Evolutionary conservation across 2,888 invertebrate genomes (phyloP), one percentile per base, ranked within the genome.

Genomic region (Drosophila koepferae): DNA sequence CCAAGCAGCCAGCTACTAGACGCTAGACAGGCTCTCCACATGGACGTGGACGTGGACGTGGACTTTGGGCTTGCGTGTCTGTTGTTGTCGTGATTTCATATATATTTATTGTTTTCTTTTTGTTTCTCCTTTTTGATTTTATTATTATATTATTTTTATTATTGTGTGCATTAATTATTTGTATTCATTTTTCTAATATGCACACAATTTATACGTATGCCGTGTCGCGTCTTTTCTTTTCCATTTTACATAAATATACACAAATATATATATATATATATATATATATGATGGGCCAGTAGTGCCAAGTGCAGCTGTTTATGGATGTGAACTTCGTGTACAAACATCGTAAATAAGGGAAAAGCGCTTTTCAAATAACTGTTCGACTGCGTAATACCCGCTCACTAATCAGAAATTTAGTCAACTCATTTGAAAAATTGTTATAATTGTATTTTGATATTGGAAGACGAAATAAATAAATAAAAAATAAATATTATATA

Each of bases 281-380:
- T 5, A 16, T 38, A 38, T 59, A 44, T 38, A 62, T 77, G 86
- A 68, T 80, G 80, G 82, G 58, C 48, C 80, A 87, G 73, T 82
- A 81, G 85, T 81, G 77, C 74, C 85, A 84, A 81, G 88, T 81
- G 74, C 82, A 77, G 23, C 8, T 51, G 40, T 46, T 46, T 28
- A 8, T 28, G 48, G 48, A 28, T 12, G 20, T 10, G 14, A 44
- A 44, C 44, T 23, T 16, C 28, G 3, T 48, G 16, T 3, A 9
- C 28, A 12, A 14, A 44, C 20, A 20, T 20, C 44, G 46, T 46
- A 38, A 14, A 38, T 14, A 14, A 1, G 12, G 1, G 20, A 46
- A 46, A 23, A 9, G 23, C 23, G 46, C 5, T 8, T 46, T 23
- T 14, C 14, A 23, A 23, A 14, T 14, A 23, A 16, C 16, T 46